Conservation (phyloP, 2,888 invertebrate species). For the Dynastes grantii region DNA sequence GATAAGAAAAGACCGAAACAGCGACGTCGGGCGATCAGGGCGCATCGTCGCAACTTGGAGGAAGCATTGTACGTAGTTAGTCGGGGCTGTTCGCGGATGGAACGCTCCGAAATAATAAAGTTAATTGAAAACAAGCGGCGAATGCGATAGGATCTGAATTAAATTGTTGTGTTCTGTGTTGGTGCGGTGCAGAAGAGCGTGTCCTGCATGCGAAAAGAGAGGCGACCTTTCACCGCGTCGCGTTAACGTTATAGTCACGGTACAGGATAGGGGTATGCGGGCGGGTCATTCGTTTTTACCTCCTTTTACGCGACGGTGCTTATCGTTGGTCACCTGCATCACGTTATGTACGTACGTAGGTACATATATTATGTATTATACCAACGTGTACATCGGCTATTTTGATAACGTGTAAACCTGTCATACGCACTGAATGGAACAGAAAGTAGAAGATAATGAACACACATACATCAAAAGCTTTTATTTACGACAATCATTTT, state of each 20-base stretch:
- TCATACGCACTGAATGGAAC: neutral
- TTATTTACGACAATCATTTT: too few relatives aligned
- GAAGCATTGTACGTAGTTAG: neutral
- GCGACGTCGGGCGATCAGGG: neutral
- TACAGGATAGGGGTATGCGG: slow-evolving; percentile 62
- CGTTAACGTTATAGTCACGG: slow-evolving; percentile 44
- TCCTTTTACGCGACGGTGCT: slow-evolving; percentile 51
- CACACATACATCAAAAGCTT: neutral
- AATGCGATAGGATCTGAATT: slow-evolving; percentile 62
- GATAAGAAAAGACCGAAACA: slow-evolving; percentile 17
- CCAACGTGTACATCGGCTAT: neutral
- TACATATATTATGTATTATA: too few relatives aligned
- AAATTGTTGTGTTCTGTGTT: slow-evolving; percentile 59
- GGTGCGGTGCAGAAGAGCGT: slow-evolving; percentile 58
- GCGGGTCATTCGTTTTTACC: slow-evolving; percentile 54
- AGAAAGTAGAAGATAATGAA: slow-evolving; percentile 5
- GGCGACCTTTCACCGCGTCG: slow-evolving; percentile 59
- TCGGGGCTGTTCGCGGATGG: neutral
- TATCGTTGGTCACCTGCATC: slow-evolving; percentile 59
- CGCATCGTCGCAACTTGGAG: neutral
- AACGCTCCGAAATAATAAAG: slow-evolving; percentile 56
- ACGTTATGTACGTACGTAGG: slow-evolving; percentile 18
- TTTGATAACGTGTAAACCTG: slow-evolving; percentile 4
- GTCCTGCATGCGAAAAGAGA: slow-evolving; percentile 61
- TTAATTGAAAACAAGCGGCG: slow-evolving; percentile 67